These are phyloP conservation scores for Microctonus brassicae DNA, from an alignment of 2,888 invertebrate genomes.

Conservation along the genomic window DNA sequence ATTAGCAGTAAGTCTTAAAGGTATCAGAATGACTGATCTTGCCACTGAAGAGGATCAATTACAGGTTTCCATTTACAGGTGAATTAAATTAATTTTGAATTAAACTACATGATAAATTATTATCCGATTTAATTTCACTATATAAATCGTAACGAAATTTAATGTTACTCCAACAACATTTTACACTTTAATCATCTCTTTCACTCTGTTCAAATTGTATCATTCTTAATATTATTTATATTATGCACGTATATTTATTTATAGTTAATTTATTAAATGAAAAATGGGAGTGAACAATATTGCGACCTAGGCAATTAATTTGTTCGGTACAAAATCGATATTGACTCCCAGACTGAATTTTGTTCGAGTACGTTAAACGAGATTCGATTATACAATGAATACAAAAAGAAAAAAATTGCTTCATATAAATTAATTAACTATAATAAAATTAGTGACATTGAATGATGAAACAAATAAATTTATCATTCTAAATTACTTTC, in stretches of 20 bases:
- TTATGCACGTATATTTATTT: background rate
- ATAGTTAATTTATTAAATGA: background rate
- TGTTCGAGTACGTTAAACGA: conserved; percentile 8
- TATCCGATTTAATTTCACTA: background rate
- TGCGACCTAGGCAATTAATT: conserved; percentile 6
- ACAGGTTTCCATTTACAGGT: conserved; percentile 90
- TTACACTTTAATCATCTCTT: background rate
- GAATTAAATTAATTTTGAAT: conserved; percentile 48
- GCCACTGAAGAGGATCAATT: conserved; percentile 79
- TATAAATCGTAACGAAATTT: background rate
- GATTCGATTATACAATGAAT: conserved; percentile 17
- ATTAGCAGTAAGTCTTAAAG: conserved; percentile 81
- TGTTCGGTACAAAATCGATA: conserved; percentile 18
- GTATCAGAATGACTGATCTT: conserved; percentile 82
- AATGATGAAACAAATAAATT: background rate
- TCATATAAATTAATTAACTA: conserved; percentile 14
- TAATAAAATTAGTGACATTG: background rate
- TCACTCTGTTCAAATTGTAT: background rate
- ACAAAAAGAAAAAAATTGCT: background rate
- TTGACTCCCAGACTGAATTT: conserved; percentile 15
- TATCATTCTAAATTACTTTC: too few relatives aligned
- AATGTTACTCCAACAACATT: background rate
- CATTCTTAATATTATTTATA: too few relatives aligned
- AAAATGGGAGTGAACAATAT: background rate
- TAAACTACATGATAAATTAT: background rate